Evolutionary conservation across 2,797 vertebrate species (phyloP), one percentile per base, ranked within the genome.

Genomic region (Chaetophractus vellerosus): DNA sequence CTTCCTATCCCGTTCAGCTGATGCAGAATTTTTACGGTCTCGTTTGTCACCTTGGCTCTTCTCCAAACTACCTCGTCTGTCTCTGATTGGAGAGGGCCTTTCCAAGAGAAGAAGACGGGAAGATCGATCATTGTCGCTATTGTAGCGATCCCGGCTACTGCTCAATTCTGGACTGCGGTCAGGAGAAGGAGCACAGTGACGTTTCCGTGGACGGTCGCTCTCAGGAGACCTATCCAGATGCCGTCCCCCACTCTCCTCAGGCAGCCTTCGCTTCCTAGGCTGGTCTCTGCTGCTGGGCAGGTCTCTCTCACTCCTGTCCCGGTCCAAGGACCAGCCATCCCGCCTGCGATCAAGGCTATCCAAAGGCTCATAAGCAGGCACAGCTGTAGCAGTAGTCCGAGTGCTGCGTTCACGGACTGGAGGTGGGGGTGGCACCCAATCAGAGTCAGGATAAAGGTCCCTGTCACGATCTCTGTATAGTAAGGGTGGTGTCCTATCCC

Each of bases 301-400:
- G 26, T 99, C 98, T 97, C 98, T 98, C 94, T 99, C 99, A 95
- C 98, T 98, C 31, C 99, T 98, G 92, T 98, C 99, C 95, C 99
- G 98, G 96, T 99, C 99, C 98, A 99, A 97, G 91, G 99, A 99
- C 99, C 99, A 99, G 61, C 99, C 99, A 64, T 99, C 99, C 89
- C 99, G 98, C 75, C 99, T 98, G 26, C 99, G 99, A 86, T 99
- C 99, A 90, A 99, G 97, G 97, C 99, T 99, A 95, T 99, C 99
- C 84, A 99, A 98, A 0, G 99, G 98, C 95, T 99, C 99, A 31
- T 99, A 99, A 18, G 99, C 99, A 93, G 97, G 94, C 76, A 97
- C 96, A n/a, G 97, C 87, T 92, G 96, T 63, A 61, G 95, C 92
- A 87, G 98, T 97, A 16, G 99, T 99, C 48, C 99, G 98, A 15